Conservation (phyloP, 1,140 invertebrate genomes). For the Drosophila murphyi region DNA sequence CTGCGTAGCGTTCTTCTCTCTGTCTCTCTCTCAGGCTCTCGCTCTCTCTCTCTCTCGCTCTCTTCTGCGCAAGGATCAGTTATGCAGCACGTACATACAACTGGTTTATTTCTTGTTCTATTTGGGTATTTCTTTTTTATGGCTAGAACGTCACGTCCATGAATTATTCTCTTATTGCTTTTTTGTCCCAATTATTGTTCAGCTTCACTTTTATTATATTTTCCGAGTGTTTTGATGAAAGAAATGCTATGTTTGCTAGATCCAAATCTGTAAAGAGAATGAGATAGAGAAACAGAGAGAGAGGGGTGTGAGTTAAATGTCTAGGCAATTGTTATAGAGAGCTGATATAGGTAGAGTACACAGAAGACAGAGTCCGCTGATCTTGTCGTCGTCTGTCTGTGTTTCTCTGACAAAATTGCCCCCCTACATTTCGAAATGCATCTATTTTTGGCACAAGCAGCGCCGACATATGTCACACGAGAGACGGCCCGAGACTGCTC, state of each 20-base stretch:
- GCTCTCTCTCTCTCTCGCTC: background rate
- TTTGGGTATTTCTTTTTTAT: too few relatives aligned
- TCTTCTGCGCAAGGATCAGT: background rate
- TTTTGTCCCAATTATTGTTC: background rate
- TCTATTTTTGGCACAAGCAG: constrained; percentile 63
- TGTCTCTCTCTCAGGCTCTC: background rate
- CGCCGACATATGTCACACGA: constrained; percentile 72
- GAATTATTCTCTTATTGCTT: background rate
- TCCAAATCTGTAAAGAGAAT: constrained; percentile 39
- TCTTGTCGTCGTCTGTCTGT: constrained; percentile 3
- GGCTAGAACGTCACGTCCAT: background rate
- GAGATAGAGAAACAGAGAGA: background rate
- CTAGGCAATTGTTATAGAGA: constrained; percentile 10
- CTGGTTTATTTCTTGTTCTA: too few relatives aligned
- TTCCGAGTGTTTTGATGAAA: constrained; percentile 4
- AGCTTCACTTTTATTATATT: constrained; percentile 15
- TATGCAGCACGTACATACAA: too few relatives aligned
- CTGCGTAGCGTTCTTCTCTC: background rate
- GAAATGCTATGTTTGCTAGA: constrained; percentile 3
- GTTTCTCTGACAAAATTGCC: constrained; percentile 58
- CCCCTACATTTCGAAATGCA: constrained; percentile 74
- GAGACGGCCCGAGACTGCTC: constrained; percentile 5
- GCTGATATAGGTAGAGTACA: background rate
- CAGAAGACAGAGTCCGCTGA: background rate
- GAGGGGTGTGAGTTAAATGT: background rate